A percentile compares a stretch with the other conserved stretches of the same genome.
These are phyloP conservation scores for Callinectes sapidus DNA, from an alignment of 2,888 invertebrate genomes.

Conservation along the genomic window DNA sequence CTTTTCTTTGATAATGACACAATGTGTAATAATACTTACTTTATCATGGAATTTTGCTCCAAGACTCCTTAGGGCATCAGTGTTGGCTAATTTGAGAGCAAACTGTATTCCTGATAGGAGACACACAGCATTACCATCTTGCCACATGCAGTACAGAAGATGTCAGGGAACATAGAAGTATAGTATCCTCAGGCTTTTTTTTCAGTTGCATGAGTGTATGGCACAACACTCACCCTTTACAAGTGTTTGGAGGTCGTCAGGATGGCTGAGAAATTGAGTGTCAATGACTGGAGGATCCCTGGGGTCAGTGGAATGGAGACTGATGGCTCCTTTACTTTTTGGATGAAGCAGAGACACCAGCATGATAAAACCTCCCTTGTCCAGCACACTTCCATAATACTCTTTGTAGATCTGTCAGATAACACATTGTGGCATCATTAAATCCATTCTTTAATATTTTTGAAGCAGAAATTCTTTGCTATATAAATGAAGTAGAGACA, in stretches of 20 bases:
- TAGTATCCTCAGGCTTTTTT: neutral
- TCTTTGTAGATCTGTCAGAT: constrained; percentile 2
- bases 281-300: constrained; percentile 88
- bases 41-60: constrained; percentile 39
- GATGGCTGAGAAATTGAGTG: constrained; percentile 93
- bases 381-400: neutral
- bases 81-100: constrained; percentile 33
- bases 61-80: constrained; percentile 29
- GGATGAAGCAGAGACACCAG: constrained; percentile 81
- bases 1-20: neutral
- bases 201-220: neutral
- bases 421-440: too few species aligned
- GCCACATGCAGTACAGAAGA: neutral
- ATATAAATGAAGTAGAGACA: too few species aligned
- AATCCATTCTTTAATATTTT: too few species aligned
- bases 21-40: constrained; percentile 4
- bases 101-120: constrained; percentile 41
- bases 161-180: neutral
- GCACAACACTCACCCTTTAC: constrained; percentile 81
- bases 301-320: constrained; percentile 86
- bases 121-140: neutral
- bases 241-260: constrained; percentile 86
- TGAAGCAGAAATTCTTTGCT: too few species aligned
- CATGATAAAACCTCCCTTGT: constrained; percentile 24
- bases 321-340: constrained; percentile 88